Percentiles rank a stretch among this genome's conserved stretches.
Evolutionary conservation across 2,797 vertebrate genomes (phyloP).

Genomic region (Morus bassanus): DNA sequence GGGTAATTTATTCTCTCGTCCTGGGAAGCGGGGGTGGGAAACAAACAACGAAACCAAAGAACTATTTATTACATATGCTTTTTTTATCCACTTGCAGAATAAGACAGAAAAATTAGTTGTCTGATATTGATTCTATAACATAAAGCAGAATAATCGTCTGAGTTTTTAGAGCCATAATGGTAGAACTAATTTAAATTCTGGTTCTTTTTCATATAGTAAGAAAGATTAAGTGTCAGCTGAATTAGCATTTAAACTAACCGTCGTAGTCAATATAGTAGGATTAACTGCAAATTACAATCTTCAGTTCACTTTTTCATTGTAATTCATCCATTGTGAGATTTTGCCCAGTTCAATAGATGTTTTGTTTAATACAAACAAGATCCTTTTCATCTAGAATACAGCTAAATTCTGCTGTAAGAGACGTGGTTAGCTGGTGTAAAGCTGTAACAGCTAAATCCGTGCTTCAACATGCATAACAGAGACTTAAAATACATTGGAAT

Average conservation of each 20-base stretch:
- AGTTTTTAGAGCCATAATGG: background rate
- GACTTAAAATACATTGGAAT: background rate
- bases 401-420: background rate
- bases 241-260: slow-evolving; percentile 42
- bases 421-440: background rate
- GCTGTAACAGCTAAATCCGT: background rate
- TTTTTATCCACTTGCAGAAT: background rate
- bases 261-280: background rate
- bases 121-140: background rate
- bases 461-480: background rate
- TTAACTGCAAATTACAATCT: slow-evolving; percentile 41
- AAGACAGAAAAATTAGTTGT: background rate
- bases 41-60: background rate
- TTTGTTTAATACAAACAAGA: background rate
- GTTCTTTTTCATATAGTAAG: background rate
- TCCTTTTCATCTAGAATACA: background rate
- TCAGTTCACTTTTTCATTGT: background rate
- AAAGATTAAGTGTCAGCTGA: background rate
- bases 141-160: background rate
- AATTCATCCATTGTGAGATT: background rate
- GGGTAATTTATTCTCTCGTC: slow-evolving; percentile 1
- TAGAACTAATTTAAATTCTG: background rate
- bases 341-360: background rate
- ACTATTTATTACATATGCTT: background rate
- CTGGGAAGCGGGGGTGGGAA: background rate